Conservation (phyloP, 2,113 vertebrate genomes). For the Colossoma macropomum region DNA sequence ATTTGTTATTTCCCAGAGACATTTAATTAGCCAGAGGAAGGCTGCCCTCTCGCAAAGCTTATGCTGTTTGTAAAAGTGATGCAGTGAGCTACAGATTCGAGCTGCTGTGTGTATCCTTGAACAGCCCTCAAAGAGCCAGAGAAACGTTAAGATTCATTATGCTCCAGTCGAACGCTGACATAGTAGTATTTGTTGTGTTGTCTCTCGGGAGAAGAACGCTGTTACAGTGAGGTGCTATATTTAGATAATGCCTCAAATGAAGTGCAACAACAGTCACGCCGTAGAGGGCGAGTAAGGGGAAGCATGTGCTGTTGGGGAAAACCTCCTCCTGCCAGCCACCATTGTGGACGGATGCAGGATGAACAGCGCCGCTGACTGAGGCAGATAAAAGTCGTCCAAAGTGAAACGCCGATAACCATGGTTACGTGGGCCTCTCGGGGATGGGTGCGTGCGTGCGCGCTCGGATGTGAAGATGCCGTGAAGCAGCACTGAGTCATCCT, state of each 20-base stretch:
- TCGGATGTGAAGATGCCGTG: not conserved
- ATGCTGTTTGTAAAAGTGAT: not conserved
- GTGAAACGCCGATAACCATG: slow-evolving; percentile 38
- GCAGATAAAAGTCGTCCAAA: not conserved
- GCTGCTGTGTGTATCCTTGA: slow-evolving; percentile 11
- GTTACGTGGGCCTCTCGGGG: slow-evolving; percentile 5
- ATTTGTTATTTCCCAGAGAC: not conserved
- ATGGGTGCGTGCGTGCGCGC: not conserved
- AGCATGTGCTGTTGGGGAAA: not conserved
- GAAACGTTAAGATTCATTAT: slow-evolving; percentile 12
- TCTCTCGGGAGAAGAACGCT: not conserved
- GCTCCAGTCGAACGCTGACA: not conserved
- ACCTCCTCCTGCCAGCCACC: not conserved
- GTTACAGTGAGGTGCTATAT: slow-evolving; percentile 18
- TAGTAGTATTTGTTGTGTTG: not conserved
- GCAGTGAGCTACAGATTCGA: not conserved
- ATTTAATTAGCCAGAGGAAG: slow-evolving; percentile 4
- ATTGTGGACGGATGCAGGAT: not conserved
- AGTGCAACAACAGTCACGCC: not conserved
- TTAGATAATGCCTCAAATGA: slow-evolving; percentile 10
- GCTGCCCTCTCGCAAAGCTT: not conserved
- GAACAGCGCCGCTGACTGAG: not conserved
- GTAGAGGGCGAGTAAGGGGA: not conserved
- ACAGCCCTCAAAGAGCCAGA: not conserved
- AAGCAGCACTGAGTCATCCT: slow-evolving; percentile 4